Percentiles rank a stretch among this genome's conserved stretches.
Conservation (phyloP, 2,888 invertebrate species). For the Sceliomorpha sp. region DNA sequence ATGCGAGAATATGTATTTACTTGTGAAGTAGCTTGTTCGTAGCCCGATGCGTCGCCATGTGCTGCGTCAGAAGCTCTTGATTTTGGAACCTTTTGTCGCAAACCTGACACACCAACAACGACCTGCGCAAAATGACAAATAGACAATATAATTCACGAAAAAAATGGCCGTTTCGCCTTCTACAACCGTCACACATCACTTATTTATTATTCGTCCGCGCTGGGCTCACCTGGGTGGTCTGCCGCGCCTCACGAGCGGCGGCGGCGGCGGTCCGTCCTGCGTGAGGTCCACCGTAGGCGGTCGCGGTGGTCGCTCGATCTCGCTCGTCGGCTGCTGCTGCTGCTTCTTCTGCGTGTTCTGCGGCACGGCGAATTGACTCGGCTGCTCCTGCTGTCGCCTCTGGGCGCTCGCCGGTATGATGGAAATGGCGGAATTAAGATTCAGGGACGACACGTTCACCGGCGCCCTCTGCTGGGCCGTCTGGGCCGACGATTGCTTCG, state of each 20-base stretch:
- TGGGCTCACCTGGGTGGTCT: conserved; percentile 78
- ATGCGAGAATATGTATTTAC: conserved; percentile 65
- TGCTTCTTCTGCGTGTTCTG: conserved; percentile 75
- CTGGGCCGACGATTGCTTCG: conserved; percentile 64
- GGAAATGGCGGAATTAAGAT: conserved; percentile 84
- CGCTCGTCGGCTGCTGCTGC: conserved; percentile 62
- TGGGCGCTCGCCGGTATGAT: conserved; percentile 82
- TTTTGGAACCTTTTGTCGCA: conserved; percentile 81
- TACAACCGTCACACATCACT: too few relatives aligned
- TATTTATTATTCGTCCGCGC: too few relatives aligned
- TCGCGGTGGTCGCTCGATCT: conserved; percentile 80
- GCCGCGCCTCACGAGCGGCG: conserved; percentile 76
- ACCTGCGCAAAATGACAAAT: conserved; percentile 28
- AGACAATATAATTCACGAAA: conserved; percentile 22
- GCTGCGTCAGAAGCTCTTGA: conserved; percentile 80
- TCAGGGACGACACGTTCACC: conserved; percentile 79
- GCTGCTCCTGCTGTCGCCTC: conserved; percentile 79
- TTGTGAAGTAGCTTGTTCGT: conserved; percentile 80
- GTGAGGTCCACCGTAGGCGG: conserved; percentile 81
- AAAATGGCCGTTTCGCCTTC: background rate
- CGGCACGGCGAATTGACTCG: conserved; percentile 77
- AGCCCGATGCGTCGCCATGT: conserved; percentile 80
- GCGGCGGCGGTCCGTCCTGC: conserved; percentile 74
- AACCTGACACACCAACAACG: conserved; percentile 75
- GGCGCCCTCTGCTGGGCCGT: conserved; percentile 62